Base-by-base conservation (phyloP, 2,888 invertebrate genomes). In the Plusia festucae region DNA sequence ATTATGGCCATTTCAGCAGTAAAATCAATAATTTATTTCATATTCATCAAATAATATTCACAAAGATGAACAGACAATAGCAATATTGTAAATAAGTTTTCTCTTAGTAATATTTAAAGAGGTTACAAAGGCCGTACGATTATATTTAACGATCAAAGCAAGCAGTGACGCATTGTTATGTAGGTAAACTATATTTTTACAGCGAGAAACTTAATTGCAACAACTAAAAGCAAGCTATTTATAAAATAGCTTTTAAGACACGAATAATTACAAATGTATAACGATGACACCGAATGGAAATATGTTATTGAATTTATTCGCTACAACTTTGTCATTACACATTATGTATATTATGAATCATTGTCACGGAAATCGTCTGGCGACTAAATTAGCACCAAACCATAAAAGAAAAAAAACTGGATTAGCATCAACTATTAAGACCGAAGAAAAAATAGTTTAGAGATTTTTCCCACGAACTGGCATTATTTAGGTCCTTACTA, bases 381-480 rank as follows among this genome's bases (percentile, higher is more conserved):
- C 46, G 18, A 20, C 20, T 20, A 20, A 49, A 49, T 49, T 49
- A 49, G 46, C 46, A 20, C 20, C 46, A 49, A 9, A 49, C 9
- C 11, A 49, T 18, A 13, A 20, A 20, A 5, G 20, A 18, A 20
- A 49, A 49, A 49, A 15, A 53, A 20, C 18, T 49, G 34, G 20
- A 20, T 16, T 18, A 18, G 13, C 49, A 18, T 20, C 20, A 20
- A 18, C 20, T 44, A 40, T 56, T 32, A 32, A 16, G 54, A 44
- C 53, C 64, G 53, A 64, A 71, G 73, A 71, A 68, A 69, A 69
- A 63, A 68, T 9, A 27, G 53, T 46, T 13, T 2, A 13, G 8
- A 54, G 7, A 56, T 65, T 75, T 85, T 90, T 89, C 88, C 85
- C 88, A 90, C 85, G 88, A 85, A 78, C 55, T 73, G 67, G 69